phyloP scores from a whole-genome alignment of 64 coral and sea anemone genomes.

The Dendronephthya gigantea region DNA sequence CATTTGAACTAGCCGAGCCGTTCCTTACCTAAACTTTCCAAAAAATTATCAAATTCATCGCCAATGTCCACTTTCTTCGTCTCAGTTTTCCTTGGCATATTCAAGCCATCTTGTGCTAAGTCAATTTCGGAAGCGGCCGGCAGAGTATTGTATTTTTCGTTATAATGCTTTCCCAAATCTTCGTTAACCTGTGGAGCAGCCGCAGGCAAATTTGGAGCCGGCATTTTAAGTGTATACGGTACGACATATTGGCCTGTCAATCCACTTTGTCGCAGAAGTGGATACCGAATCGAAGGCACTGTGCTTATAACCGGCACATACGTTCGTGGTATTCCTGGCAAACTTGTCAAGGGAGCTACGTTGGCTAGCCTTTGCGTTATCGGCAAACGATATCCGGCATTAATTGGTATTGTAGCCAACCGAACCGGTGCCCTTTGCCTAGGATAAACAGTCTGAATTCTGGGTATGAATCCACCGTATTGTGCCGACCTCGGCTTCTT shows the following conservation, averaged over 20 bases:
- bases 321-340: background rate
- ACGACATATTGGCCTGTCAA: background rate
- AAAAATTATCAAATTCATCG: background rate
- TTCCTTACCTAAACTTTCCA: background rate
- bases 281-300: background rate
- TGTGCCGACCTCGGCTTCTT: background rate
- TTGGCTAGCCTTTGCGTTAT: background rate
- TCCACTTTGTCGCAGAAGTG: background rate
- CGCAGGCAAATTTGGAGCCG: background rate
- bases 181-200: background rate
- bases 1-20: background rate
- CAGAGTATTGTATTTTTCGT: background rate
- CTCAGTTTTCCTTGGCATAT: background rate
- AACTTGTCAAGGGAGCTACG: background rate
- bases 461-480: background rate
- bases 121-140: background rate
- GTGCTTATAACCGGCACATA: background rate
- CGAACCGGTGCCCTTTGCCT: background rate
- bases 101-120: background rate
- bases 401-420: background rate
- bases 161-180: background rate
- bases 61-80: background rate
- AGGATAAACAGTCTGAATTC: background rate
- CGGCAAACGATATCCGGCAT: background rate
- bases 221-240: background rate